phyloP scores from a whole-genome alignment of 2,888 invertebrate genomes.

The Spilosoma lubricipeda region DNA sequence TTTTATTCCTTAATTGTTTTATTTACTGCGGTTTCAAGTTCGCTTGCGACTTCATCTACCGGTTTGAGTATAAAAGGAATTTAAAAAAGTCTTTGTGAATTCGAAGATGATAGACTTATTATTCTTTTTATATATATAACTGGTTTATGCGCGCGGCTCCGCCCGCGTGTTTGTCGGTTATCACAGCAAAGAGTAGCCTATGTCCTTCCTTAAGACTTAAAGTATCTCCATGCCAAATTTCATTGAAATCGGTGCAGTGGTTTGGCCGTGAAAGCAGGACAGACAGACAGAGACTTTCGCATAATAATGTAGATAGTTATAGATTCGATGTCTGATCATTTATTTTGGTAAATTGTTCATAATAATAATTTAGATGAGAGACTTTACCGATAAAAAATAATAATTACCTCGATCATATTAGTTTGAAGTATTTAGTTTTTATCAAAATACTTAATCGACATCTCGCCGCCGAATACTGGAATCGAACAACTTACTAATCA shows the following conservation, averaged over 20 bases:
- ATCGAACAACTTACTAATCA: conserved; percentile 74
- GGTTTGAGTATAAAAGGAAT: conserved; percentile 52
- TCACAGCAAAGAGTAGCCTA: too few relatives aligned
- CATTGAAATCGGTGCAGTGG: too few relatives aligned
- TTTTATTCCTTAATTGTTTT: conserved; percentile 76
- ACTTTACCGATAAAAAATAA: conserved; percentile 52
- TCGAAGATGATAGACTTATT: conserved; percentile 48
- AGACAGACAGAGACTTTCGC: too few relatives aligned
- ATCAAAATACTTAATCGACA: conserved; percentile 69
- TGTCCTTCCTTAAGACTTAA: too few relatives aligned
- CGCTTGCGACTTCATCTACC: conserved; percentile 60
- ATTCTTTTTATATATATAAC: conserved; percentile 49
- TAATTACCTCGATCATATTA: conserved; percentile 54
- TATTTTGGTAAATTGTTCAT: conserved; percentile 52
- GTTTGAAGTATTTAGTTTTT: conserved; percentile 57
- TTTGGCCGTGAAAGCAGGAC: too few relatives aligned
- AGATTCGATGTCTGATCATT: conserved; percentile 33
- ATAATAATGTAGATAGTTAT: too few relatives aligned
- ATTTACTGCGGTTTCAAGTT: conserved; percentile 65
- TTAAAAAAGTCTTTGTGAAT: conserved; percentile 53
- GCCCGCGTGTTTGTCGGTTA: too few relatives aligned
- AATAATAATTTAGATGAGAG: neutral
- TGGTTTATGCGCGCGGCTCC: too few relatives aligned
- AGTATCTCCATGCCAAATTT: too few relatives aligned
- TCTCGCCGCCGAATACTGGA: conserved; percentile 63